Conservation (phyloP, 1,140 invertebrate genomes). For the Neotoxoptera formosana region DNA sequence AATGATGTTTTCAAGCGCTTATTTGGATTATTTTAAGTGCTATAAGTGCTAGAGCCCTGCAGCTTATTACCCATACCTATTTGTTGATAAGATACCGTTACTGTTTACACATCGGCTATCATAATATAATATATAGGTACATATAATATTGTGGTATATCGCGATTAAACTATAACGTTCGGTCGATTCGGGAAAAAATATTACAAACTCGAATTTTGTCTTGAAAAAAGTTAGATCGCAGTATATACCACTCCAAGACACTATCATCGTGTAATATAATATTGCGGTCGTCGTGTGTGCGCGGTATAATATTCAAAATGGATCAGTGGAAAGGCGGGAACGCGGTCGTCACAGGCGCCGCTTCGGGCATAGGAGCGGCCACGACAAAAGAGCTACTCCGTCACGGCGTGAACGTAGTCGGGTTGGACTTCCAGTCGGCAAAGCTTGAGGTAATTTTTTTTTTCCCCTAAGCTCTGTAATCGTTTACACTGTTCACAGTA, state of each 20-base stretch:
- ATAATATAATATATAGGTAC: no score
- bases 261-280: background rate
- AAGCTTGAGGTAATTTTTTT: constrained; percentile 64
- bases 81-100: background rate
- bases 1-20: no score
- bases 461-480: background rate
- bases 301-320: constrained; percentile 58
- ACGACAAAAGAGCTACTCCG: constrained; percentile 66
- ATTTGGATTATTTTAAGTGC: no score
- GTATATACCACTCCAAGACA: background rate
- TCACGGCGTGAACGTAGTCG: constrained; percentile 70
- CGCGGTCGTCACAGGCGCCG: constrained; percentile 73
- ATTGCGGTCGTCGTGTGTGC: background rate
- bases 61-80: background rate
- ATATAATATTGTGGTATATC: no score
- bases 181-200: background rate
- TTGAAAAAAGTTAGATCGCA: background rate
- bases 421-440: constrained; percentile 67
- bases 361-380: constrained; percentile 70
- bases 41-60: no score
- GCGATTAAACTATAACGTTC: background rate
- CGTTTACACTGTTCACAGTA: background rate
- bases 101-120: background rate
- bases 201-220: background rate
- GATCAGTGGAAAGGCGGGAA: constrained; percentile 69